Evolutionary conservation across 2,797 vertebrate genomes (phyloP), one percentile per base, ranked within the genome.

Genomic region (Aphelocoma californica): DNA sequence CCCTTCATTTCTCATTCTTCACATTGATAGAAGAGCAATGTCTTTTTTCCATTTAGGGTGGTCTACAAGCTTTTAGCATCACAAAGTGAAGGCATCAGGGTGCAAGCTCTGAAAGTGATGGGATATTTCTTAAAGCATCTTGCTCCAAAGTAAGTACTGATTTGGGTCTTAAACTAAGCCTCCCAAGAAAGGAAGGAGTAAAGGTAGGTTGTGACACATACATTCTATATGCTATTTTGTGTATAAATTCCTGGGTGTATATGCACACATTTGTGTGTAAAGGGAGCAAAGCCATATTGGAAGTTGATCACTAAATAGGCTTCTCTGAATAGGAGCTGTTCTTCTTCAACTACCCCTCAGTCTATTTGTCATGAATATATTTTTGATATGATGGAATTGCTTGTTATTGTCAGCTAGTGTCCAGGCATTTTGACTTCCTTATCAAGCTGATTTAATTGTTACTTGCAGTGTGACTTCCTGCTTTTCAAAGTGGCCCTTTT

Each of bases 41-140:
- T 95, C 7, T 93, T 96, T 96, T 94, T n/a, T 87, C 66, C 11
- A 24, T 83, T 87, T 97, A 99, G 99, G 72, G 99, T 99, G 72
- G 98, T 99, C 96, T 99, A 99, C 97, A 99, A 99, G 95, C 98
- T 99, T 79, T 95, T 99, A 97, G 99, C 99, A 32, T 99, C 99
- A 34, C 99, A 98, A 97, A 99, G 98, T 92, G 99, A 99, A 98
- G 99, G 98, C 89, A 99, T 99, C 94, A 97, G 99, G 94, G 99
- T 99, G 64, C 99, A 99, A 98, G 98, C 99, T 50, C 98, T 99
- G 19, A 99, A 99, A 98, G 99, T 99, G 78, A 91, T 99, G 98
- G 99, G 99, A 31, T 99, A 99, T 97, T 99, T 99, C 97, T 97
- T 99, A 96, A 99, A 98, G 85, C 97, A 98, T 86, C 96, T 98